These are phyloP conservation scores for Cynopterus brachyotis DNA, from an alignment of 2,113 vertebrate genomes.

Conservation along the genomic window DNA sequence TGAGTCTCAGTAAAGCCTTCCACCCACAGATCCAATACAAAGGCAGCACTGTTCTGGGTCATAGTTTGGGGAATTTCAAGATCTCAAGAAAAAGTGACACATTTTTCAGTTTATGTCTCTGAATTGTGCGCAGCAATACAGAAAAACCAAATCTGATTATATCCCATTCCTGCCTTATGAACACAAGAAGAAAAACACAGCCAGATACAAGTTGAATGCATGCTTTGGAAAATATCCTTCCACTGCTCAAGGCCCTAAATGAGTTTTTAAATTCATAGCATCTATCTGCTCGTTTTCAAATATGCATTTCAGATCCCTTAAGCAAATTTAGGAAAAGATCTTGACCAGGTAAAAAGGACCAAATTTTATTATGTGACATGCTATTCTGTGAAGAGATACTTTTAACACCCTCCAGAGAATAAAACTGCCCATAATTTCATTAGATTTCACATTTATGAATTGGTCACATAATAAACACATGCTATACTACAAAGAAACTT, in stretches of 20 bases:
- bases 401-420: background rate
- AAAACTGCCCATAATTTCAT: background rate
- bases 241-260: background rate
- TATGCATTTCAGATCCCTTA: background rate
- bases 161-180: background rate
- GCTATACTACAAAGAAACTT: background rate
- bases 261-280: background rate
- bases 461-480: background rate
- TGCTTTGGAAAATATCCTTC: background rate
- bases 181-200: background rate
- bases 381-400: background rate
- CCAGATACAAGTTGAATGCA: background rate
- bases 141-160: background rate
- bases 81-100: background rate
- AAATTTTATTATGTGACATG: background rate
- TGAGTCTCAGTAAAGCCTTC: background rate
- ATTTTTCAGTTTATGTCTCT: constrained; percentile 20
- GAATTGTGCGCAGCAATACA: background rate
- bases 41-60: background rate
- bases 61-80: background rate
- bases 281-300: constrained; percentile 31
- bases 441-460: constrained; percentile 3
- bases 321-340: constrained; percentile 42
- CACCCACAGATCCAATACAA: background rate
- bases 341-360: constrained; percentile 37